phyloP scores from a whole-genome alignment of 2,888 invertebrate species.

The Galerucella nymphaeae region DNA sequence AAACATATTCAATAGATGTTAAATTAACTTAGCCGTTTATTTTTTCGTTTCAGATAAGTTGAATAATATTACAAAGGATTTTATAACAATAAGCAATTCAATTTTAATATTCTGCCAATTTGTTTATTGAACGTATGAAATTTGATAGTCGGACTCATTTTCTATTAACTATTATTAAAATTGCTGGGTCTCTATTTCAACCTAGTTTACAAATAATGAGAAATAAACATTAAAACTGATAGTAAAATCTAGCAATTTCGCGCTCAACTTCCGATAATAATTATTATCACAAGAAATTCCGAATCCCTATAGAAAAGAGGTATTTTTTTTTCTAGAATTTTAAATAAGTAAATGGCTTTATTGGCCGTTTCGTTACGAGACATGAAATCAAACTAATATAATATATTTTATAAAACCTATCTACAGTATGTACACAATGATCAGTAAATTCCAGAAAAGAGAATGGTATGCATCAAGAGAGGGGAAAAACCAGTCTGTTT shows the following conservation, averaged over 20 bases:
- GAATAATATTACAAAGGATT: too few relatives aligned
- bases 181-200: neutral
- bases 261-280: neutral
- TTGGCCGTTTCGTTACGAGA: constrained; percentile 19
- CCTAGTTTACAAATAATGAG: too few relatives aligned
- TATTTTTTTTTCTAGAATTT: neutral
- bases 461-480: constrained; percentile 46
- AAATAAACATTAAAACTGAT: neutral
- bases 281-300: constrained; percentile 1
- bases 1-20: too few relatives aligned
- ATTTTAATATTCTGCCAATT: neutral
- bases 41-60: too few relatives aligned
- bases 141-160: neutral
- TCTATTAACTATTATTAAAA: neutral
- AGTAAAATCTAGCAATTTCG: constrained; percentile 1
- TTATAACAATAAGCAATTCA: neutral
- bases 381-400: constrained; percentile 40
- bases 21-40: too few relatives aligned
- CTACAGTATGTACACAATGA: constrained; percentile 56
- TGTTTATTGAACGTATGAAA: neutral
- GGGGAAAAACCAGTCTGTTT: constrained; percentile 51
- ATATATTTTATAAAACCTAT: constrained; percentile 50
- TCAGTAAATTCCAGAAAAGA: constrained; percentile 58
- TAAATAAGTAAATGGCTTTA: constrained; percentile 21
- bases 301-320: neutral